phyloP scores from a whole-genome alignment of 2,113 vertebrate genomes.

The Todiramphus chloris region DNA sequence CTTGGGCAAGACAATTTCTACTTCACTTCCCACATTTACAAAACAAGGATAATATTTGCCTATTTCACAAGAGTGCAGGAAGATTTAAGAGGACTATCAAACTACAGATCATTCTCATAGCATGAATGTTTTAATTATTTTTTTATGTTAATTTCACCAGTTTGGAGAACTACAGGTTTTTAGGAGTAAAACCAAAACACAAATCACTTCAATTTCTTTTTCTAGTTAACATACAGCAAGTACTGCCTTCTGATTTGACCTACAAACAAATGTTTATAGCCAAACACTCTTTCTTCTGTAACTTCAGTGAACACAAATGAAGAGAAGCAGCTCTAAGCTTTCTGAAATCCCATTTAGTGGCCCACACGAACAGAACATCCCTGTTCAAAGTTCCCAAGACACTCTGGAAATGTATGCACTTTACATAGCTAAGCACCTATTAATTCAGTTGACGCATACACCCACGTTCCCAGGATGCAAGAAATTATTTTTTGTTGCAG shows the following conservation, averaged over 20 bases:
- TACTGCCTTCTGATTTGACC: not conserved
- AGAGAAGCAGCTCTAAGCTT: not conserved
- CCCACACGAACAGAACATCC: not conserved
- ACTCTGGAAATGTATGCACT: not conserved
- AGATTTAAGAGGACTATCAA: slow-evolving; percentile 9
- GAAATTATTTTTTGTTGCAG: not conserved
- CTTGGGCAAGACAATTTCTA: slow-evolving; percentile 62
- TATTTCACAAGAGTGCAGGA: slow-evolving; percentile 15
- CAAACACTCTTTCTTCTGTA: not conserved
- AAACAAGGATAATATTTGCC: slow-evolving; percentile 48
- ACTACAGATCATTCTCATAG: not conserved
- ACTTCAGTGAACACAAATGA: not conserved
- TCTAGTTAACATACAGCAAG: not conserved
- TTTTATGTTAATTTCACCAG: not conserved
- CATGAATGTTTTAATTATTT: slow-evolving; percentile 26
- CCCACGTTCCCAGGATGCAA: not conserved
- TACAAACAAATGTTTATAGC: not conserved
- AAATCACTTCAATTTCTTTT: not conserved
- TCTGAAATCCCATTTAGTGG: not conserved
- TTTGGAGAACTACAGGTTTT: not conserved
- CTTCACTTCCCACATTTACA: slow-evolving; percentile 50
- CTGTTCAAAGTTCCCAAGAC: not conserved
- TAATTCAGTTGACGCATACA: not conserved
- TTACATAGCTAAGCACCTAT: not conserved
- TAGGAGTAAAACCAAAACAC: not conserved